Base-by-base conservation (phyloP, 1,140 invertebrate species). In the Drosophila sp. region DNA sequence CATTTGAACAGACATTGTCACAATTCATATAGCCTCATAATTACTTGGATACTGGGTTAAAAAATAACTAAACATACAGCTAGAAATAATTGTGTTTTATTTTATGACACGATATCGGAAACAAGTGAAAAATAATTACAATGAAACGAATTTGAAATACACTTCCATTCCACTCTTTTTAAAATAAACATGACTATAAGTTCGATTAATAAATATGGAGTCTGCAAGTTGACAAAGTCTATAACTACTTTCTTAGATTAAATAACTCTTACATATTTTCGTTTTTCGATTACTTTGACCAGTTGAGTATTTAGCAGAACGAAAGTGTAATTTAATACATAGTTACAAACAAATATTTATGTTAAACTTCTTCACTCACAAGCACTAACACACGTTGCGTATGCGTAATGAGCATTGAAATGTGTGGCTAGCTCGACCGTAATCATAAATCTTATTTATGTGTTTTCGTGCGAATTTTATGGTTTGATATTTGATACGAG, bases 391-490 rank as follows among this genome's bases (percentile, higher is more conserved):
- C 29, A 79, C 73, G 61, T 54, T 78, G 73, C 78, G 80, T 84
- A 80, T 84, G 63, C 73, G 73, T 80, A 81, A 80, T 71, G 63
- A 48, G 57, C 75, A 79, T 65, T 51, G 63, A 63, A 81, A 66
- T 29, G 21, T 4, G n/a, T 27, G 29, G 16, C 57, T 46, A 18
- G 25, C 48, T 38, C 59, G 78, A 82, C 82, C 82, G 82, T 87
- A 82, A 78, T 66, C 72, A 86, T 87, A 86, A 86, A 86, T 87
- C 82, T 87, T 78, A 76, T 81, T 86, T 78, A 86, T 86, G 75
- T 82, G 75, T 82, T 86, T 86, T 82, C 87, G 82, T 82, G 82
- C 82, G 71, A 87, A 87, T 86, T 86, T 86, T 87, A 86, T 72
- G 82, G 87, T 82, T 78, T 78, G 82, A 81, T 86, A 78, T 66